Conservation (phyloP, 2,888 invertebrate species). For the Esperia sulphurella region DNA sequence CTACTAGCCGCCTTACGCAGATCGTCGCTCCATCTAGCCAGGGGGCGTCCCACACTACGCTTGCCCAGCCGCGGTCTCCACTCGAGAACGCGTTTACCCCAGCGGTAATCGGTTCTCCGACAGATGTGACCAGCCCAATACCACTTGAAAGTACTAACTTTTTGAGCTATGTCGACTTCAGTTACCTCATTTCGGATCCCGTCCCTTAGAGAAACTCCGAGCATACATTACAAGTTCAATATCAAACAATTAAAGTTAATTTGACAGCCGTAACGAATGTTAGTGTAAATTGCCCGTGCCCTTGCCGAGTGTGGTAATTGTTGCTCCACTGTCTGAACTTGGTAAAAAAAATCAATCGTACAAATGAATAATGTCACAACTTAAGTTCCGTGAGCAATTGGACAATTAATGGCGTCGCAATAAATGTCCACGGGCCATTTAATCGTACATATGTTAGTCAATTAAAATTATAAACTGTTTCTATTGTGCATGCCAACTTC, state of each 20-base stretch:
- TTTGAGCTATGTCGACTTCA: no score
- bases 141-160: no score
- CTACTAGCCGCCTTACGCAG: no score
- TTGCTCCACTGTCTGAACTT: background rate
- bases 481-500: conserved; percentile 12
- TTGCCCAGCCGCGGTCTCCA: no score
- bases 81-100: no score
- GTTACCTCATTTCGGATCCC: no score
- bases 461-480: conserved; percentile 13
- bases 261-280: background rate
- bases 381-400: conserved; percentile 2
- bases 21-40: no score
- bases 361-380: background rate
- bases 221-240: no score
- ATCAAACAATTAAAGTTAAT: conserved; percentile 9
- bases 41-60: no score
- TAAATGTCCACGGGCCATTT: background rate
- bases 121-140: no score
- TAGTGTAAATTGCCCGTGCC: background rate
- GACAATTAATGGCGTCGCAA: conserved; percentile 6
- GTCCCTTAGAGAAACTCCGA: no score
- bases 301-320: background rate
- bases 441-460: conserved; percentile 1
- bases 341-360: conserved; percentile 1
- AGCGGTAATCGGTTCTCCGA: no score